Evolutionary conservation across 2,113 vertebrate species (phyloP).

Genomic region (Haemorhous mexicanus): DNA sequence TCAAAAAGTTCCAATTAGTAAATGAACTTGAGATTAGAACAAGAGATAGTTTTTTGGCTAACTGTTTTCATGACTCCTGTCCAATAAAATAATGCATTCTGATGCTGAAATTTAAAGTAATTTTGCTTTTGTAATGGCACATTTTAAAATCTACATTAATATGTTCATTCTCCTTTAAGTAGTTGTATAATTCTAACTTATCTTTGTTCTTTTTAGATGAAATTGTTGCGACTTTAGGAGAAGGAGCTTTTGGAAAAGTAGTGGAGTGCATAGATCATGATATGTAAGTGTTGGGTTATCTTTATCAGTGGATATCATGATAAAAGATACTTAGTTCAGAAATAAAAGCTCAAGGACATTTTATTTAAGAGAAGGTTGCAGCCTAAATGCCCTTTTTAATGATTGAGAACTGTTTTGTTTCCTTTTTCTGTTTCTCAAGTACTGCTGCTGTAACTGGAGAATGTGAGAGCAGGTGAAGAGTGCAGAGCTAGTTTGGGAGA

Average conservation of each 20-base stretch:
- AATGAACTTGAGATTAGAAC: conserved; percentile 75
- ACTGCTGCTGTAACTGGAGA: neutral
- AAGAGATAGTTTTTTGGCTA: conserved; percentile 77
- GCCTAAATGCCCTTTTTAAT: neutral
- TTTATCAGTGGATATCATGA: neutral
- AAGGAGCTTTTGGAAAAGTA: conserved; percentile 98
- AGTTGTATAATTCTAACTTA: conserved; percentile 45
- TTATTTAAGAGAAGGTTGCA: neutral
- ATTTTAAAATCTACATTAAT: conserved; percentile 73
- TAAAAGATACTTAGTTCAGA: neutral
- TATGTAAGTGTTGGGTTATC: conserved; percentile 67
- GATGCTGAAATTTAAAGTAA: conserved; percentile 75
- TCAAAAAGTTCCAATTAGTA: conserved; percentile 73
- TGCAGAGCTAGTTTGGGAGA: neutral
- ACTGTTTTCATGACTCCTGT: conserved; percentile 76
- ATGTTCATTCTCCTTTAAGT: conserved; percentile 53
- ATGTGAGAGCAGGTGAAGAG: neutral
- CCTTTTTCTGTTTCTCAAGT: neutral
- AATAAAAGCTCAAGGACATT: neutral
- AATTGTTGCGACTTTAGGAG: conserved; percentile 93
- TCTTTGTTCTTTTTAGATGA: conserved; percentile 86
- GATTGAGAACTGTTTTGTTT: neutral
- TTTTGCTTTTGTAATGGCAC: conserved; percentile 75
- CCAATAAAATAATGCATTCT: conserved; percentile 77
- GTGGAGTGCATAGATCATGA: conserved; percentile 93